These are phyloP conservation scores for Yponomeuta cagnagella DNA, from an alignment of 2,888 invertebrate species.

Conservation along the genomic window DNA sequence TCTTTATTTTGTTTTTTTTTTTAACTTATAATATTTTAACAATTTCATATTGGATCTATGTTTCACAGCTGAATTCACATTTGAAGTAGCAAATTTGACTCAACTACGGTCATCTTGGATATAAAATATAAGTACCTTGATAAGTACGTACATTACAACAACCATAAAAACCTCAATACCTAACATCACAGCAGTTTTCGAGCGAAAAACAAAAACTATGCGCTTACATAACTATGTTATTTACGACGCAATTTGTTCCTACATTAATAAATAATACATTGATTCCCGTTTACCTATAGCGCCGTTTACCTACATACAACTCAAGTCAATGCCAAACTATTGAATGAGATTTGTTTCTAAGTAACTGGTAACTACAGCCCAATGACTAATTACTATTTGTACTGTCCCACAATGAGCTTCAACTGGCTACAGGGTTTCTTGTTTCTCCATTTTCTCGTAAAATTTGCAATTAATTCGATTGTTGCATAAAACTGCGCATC, in stretches of 20 bases:
- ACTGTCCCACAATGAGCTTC: too few species aligned
- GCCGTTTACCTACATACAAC: too few species aligned
- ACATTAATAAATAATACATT: background rate
- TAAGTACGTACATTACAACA: background rate
- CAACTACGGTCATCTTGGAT: background rate
- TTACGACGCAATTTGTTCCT: background rate
- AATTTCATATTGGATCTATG: background rate
- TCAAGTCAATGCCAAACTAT: too few species aligned
- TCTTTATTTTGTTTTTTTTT: background rate
- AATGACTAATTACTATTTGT: background rate
- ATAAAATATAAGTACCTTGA: background rate
- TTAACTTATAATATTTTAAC: background rate
- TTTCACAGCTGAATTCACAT: background rate
- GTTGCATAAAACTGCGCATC: too few species aligned
- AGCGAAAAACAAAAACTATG: background rate
- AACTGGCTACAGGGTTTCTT: too few species aligned
- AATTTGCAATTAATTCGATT: too few species aligned
- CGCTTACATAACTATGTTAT: background rate
- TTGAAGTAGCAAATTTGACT: background rate
- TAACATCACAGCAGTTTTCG: background rate
- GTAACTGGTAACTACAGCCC: background rate
- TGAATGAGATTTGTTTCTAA: too few species aligned
- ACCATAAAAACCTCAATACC: background rate
- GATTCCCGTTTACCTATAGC: background rate
- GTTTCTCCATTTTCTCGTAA: too few species aligned